A percentile compares a stretch with the other conserved stretches of the same genome.
Conservation (phyloP, 2,888 invertebrate genomes). For the Tortrix viridana region DNA sequence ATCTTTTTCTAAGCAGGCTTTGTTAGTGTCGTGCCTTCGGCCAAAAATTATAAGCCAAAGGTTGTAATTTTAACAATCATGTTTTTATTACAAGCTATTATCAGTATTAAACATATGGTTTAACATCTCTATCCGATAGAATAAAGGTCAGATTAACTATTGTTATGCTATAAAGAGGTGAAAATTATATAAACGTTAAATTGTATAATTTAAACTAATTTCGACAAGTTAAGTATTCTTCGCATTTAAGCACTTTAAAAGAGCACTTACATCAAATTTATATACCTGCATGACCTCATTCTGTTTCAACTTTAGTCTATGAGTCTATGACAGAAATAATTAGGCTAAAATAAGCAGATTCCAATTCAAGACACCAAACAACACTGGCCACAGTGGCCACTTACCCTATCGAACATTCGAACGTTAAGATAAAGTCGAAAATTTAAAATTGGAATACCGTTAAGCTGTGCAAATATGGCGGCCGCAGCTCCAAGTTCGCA, state of each 20-base stretch:
- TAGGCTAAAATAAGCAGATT: too few species aligned
- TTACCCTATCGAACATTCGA: constrained; percentile 25
- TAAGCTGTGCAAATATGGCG: constrained; percentile 28
- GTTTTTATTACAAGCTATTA: constrained; percentile 21
- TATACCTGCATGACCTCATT: too few species aligned
- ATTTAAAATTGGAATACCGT: constrained; percentile 33
- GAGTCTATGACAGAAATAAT: too few species aligned
- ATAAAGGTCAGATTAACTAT: constrained; percentile 19
- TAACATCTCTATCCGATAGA: constrained; percentile 22
- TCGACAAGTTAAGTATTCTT: too few species aligned
- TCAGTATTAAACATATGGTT: constrained; percentile 8
- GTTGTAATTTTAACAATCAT: constrained; percentile 27
- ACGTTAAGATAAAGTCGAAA: constrained; percentile 24
- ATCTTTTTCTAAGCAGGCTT: constrained; percentile 33
- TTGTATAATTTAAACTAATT: too few species aligned
- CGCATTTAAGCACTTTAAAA: too few species aligned
- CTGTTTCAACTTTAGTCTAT: too few species aligned
- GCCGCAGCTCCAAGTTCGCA: constrained; percentile 18
- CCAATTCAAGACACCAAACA: not conserved
- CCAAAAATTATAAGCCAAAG: constrained; percentile 31
- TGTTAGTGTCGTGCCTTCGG: constrained; percentile 29
- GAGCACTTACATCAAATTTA: too few species aligned
- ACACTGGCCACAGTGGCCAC: constrained; percentile 28
- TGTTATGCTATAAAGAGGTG: not conserved
- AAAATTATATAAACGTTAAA: not conserved